A percentile compares a stretch with the other conserved stretches of the same genome.
phyloP scores from a whole-genome alignment of 2,113 vertebrate genomes.

The Ceyx melanurus region DNA sequence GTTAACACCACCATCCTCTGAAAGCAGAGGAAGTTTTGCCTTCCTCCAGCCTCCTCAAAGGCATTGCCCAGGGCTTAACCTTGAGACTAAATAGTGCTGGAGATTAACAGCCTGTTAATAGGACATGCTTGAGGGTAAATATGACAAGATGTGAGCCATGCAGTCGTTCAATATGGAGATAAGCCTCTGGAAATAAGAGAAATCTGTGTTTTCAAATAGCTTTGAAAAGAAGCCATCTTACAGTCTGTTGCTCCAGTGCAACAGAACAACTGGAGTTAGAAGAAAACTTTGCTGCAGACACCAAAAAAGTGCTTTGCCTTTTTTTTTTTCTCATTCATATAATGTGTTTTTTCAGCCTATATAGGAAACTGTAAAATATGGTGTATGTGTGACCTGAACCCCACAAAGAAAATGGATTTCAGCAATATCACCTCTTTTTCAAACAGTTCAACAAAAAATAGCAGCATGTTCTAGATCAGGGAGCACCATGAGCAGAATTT shows the following conservation, averaged over 20 bases:
- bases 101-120: neutral
- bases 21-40: neutral
- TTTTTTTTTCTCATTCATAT: neutral
- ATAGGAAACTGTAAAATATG: neutral
- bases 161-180: neutral
- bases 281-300: neutral
- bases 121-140: neutral
- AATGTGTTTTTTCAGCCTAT: neutral
- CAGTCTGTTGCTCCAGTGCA: neutral
- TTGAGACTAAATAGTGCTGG: neutral
- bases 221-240: neutral
- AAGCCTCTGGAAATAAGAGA: neutral
- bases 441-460: neutral
- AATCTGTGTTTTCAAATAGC: neutral
- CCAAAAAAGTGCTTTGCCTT: neutral
- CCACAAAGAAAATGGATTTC: neutral
- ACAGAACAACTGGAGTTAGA: no score
- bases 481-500: neutral
- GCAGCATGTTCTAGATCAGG: neutral
- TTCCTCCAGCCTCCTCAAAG: neutral
- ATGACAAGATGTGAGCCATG: neutral
- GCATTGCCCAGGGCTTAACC: neutral
- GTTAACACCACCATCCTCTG: neutral
- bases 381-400: neutral
- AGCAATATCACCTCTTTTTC: neutral